Conservation (phyloP, 2,113 vertebrate genomes). For the Sminthopsis crassicaudata region DNA sequence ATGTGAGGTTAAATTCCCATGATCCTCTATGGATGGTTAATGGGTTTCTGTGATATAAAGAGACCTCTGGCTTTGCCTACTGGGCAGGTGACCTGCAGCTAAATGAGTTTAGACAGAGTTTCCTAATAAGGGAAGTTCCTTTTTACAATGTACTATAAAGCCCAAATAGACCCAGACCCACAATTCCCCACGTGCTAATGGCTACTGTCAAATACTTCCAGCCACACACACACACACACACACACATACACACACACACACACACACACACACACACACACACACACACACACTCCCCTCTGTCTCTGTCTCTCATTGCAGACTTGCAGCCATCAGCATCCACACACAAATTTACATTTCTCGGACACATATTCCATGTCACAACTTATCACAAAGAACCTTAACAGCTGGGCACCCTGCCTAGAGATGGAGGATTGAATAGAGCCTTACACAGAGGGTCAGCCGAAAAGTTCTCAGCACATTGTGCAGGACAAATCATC, state of each 20-base stretch:
- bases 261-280: not conserved
- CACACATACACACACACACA: not conserved
- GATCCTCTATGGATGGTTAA: constrained; percentile 60
- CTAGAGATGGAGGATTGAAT: not conserved
- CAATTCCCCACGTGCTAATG: not conserved
- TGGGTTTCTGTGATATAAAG: constrained; percentile 72
- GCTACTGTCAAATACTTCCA: not conserved
- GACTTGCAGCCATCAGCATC: not conserved
- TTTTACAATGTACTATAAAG: not conserved
- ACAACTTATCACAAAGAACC: not conserved
- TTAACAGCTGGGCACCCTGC: not conserved
- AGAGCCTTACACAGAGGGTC: not conserved
- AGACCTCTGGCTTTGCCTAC: constrained; percentile 74
- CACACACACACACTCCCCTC: not conserved
- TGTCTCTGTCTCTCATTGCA: not conserved
- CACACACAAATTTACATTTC: not conserved
- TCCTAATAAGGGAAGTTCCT: constrained; percentile 53
- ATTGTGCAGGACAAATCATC: not conserved
- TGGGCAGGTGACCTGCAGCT: constrained; percentile 63
- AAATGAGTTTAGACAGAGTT: constrained; percentile 64
- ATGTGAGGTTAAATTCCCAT: constrained; percentile 64
- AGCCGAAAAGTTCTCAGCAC: not conserved
- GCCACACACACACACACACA: too few relatives aligned
- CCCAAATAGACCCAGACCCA: not conserved
- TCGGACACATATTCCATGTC: not conserved